Percentiles rank a stretch among this genome's conserved stretches.
These are phyloP conservation scores for Drosophila sturtevanti DNA, from an alignment of 1,140 invertebrate genomes.

Conservation along the genomic window DNA sequence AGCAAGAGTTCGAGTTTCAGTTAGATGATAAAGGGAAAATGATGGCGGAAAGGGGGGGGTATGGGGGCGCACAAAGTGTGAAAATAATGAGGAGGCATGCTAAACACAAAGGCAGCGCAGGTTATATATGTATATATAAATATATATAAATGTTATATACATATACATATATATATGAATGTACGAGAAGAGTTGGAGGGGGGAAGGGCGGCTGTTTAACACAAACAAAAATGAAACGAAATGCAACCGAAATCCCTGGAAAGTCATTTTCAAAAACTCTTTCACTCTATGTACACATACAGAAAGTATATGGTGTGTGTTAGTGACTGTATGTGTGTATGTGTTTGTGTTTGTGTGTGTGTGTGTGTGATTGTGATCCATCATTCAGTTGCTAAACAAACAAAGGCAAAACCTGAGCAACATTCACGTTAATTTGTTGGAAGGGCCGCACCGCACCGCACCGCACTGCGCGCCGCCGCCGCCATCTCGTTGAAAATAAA, in stretches of 20 bases:
- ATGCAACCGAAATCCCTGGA: slow-evolving; percentile 61
- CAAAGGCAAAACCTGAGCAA: slow-evolving; percentile 42
- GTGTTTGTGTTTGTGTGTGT: slow-evolving; percentile 6
- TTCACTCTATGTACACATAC: slow-evolving; percentile 10
- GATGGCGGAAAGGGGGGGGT: neutral
- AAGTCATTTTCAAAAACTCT: slow-evolving; percentile 57
- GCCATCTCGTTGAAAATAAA: slow-evolving; percentile 58
- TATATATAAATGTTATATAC: too few species aligned
- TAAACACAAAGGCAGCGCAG: slow-evolving; percentile 52
- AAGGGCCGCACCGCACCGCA: slow-evolving; percentile 4
- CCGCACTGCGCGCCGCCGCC: neutral
- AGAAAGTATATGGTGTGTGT: too few species aligned
- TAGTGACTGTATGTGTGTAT: neutral
- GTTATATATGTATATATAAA: neutral
- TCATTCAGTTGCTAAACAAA: slow-evolving; percentile 76
- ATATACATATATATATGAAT: too few species aligned
- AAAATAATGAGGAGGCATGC: slow-evolving; percentile 76
- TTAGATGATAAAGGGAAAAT: too few species aligned
- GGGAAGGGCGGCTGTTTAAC: slow-evolving; percentile 4
- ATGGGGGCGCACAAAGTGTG: slow-evolving; percentile 58
- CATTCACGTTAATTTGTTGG: slow-evolving; percentile 62
- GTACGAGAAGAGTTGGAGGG: neutral
- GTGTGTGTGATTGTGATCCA: slow-evolving; percentile 59
- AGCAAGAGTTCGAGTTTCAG: neutral
- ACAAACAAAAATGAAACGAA: slow-evolving; percentile 28